phyloP scores from a whole-genome alignment of 2,113 vertebrate genomes.

The Gnathonemus echidnorhynchus region DNA sequence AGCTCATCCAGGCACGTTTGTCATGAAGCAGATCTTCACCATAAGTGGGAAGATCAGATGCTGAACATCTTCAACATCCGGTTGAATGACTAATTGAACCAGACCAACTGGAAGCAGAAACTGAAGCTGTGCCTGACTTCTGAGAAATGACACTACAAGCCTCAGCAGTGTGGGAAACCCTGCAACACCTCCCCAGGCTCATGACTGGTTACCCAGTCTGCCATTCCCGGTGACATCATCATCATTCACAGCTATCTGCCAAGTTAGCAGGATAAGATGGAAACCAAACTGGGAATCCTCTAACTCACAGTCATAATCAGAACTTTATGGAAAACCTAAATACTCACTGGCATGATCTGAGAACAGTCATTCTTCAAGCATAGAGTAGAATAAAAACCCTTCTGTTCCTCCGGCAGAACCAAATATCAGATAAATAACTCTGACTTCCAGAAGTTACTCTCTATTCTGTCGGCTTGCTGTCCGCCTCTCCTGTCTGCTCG shows the following conservation, averaged over 20 bases:
- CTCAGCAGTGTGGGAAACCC: background rate
- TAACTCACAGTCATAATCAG: background rate
- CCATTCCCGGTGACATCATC: background rate
- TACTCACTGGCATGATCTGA: constrained; percentile 60
- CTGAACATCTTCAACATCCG: background rate
- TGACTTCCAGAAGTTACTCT: background rate
- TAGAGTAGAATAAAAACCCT: background rate
- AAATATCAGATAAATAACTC: background rate
- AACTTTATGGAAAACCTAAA: background rate
- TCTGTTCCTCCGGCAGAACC: background rate
- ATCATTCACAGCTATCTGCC: background rate
- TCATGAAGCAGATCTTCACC: background rate
- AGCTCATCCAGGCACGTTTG: background rate
- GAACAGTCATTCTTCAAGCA: constrained; percentile 53
- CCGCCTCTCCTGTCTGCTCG: background rate
- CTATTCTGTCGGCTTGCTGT: background rate
- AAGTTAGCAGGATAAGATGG: background rate
- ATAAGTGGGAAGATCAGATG: background rate
- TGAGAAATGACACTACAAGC: background rate
- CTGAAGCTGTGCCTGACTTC: background rate
- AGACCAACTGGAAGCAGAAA: background rate
- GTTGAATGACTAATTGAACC: background rate
- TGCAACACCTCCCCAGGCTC: background rate
- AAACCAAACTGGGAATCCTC: background rate
- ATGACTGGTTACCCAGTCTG: background rate